phyloP scores from a whole-genome alignment of 2,797 vertebrate species.

The Distichodus sexfasciatus region DNA sequence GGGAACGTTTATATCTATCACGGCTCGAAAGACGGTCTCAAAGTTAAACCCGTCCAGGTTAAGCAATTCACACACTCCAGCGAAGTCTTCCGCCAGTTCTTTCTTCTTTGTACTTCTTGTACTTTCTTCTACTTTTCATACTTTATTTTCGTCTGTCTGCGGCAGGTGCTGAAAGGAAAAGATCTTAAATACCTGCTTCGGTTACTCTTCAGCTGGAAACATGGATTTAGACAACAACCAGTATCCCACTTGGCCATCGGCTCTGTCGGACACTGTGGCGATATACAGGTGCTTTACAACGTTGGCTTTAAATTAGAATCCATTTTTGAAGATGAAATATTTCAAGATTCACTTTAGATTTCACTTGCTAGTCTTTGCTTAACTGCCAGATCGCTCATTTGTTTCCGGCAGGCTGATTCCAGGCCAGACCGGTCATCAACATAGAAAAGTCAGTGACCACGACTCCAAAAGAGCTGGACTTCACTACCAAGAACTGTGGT shows the following conservation, averaged over 20 bases:
- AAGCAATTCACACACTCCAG: no score
- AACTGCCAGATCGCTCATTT: no score
- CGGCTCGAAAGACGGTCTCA: conserved; percentile 76
- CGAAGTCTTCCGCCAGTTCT: no score
- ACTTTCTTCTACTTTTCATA: background rate
- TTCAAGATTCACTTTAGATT: no score
- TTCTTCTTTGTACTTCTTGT: no score
- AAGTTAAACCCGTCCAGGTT: conserved; percentile 81
- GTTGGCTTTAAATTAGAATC: no score
- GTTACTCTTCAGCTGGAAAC: conserved; percentile 93
- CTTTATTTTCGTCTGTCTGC: background rate
- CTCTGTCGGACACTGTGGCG: conserved; percentile 87
- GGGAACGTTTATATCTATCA: conserved; percentile 90
- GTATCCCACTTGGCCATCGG: conserved; percentile 94
- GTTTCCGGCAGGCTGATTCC: no score
- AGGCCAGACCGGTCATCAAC: conserved; percentile 86
- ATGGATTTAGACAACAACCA: conserved; percentile 93
- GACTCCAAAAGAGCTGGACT: conserved; percentile 80
- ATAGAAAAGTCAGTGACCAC: conserved; percentile 81
- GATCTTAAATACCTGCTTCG: conserved; percentile 72
- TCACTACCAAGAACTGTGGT: conserved; percentile 76
- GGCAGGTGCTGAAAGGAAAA: conserved; percentile 77
- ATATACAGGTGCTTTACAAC: conserved; percentile 83
- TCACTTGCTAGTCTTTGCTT: no score
- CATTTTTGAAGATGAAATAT: no score